Conservation (phyloP, 2,113 vertebrate species). For the Gambusia affinis region DNA sequence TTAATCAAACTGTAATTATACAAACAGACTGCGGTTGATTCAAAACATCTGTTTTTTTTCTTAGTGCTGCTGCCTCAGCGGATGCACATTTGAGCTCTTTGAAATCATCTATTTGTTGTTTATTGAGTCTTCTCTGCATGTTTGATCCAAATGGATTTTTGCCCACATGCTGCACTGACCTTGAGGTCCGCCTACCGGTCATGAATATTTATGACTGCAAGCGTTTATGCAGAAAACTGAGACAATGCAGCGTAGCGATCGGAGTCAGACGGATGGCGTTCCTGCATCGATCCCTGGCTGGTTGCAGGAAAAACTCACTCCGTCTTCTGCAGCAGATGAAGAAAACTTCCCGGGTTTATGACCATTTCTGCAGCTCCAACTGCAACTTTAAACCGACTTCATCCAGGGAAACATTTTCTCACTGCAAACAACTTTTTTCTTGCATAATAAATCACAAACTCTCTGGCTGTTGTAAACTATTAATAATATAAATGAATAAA, state of each 20-base stretch:
- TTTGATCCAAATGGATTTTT: slow-evolving; percentile 30
- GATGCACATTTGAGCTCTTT: neutral
- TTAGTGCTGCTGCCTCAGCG: neutral
- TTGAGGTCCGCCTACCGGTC: slow-evolving; percentile 26
- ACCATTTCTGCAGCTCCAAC: neutral
- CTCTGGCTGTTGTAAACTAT: too few species aligned
- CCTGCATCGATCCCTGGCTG: neutral
- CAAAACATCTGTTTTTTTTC: neutral
- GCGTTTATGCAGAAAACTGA: slow-evolving; percentile 31
- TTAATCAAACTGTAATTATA: neutral
- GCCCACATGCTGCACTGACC: slow-evolving; percentile 40
- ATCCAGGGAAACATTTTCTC: too few species aligned
- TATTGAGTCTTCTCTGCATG: slow-evolving; percentile 10
- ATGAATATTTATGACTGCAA: slow-evolving; percentile 46
- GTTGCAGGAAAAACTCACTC: neutral
- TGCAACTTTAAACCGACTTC: neutral
- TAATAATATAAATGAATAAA: too few species aligned
- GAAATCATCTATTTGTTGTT: neutral
- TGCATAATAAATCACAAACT: too few species aligned
- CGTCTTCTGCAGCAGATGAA: neutral
- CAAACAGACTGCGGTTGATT: neutral
- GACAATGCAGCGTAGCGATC: slow-evolving; percentile 7
- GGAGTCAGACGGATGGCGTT: neutral
- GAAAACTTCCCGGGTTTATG: too few species aligned
- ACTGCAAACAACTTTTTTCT: too few species aligned